A percentile compares a stretch with the other conserved stretches of the same genome.
phyloP scores from a whole-genome alignment of 1,140 invertebrate genomes.

The Atta cephalotes region DNA sequence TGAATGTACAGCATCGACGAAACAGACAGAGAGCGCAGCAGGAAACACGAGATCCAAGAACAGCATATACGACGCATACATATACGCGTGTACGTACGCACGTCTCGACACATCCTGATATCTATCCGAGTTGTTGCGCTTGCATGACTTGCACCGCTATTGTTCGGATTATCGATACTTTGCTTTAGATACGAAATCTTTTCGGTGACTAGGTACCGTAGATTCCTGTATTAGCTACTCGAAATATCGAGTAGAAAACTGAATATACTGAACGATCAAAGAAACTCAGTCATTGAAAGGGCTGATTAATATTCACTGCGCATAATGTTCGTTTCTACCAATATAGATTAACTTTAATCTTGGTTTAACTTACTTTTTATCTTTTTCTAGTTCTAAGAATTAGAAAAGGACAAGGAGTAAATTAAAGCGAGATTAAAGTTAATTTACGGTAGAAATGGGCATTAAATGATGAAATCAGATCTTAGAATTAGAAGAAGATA shows the following conservation, averaged over 20 bases:
- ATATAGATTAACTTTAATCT: too few species aligned
- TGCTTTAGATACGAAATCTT: constrained; percentile 20
- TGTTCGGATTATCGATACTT: constrained; percentile 50
- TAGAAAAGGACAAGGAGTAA: too few species aligned
- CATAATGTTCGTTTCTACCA: not conserved
- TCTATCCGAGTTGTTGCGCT: constrained; percentile 41
- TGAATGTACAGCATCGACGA: constrained; percentile 25
- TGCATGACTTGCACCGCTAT: constrained; percentile 41
- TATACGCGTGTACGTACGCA: too few species aligned
- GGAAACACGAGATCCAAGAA: constrained; percentile 52
- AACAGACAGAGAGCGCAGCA: constrained; percentile 18
- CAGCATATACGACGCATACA: not conserved
- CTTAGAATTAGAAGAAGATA: too few species aligned
- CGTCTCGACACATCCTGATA: constrained; percentile 4
- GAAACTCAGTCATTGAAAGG: too few species aligned
- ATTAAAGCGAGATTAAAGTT: too few species aligned
- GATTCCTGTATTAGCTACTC: not conserved
- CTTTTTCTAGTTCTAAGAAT: too few species aligned
- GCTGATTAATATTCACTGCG: not conserved
- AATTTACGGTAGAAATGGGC: too few species aligned
- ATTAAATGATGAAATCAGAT: too few species aligned
- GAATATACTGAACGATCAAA: not conserved
- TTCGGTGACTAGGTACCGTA: constrained; percentile 4
- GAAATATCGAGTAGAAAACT: not conserved
- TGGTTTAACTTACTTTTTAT: too few species aligned